A percentile compares a stretch with the other conserved stretches of the same genome.
These are phyloP conservation scores for Spicauda simplicius DNA, from an alignment of 2,888 invertebrate genomes.

Conservation along the genomic window DNA sequence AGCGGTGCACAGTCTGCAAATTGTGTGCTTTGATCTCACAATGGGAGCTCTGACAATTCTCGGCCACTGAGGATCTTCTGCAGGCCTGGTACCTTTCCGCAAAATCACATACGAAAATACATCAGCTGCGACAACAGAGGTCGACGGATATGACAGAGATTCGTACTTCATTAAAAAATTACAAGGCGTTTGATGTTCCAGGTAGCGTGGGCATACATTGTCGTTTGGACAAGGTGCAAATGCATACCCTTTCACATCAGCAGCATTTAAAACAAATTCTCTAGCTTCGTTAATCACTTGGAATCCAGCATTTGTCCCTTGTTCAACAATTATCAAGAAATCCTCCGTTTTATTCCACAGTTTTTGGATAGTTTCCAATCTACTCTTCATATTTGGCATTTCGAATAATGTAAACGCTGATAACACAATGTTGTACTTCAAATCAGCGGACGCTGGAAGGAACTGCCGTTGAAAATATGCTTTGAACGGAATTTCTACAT, in stretches of 20 bases:
- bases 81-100: conserved; percentile 87
- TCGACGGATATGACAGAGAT: conserved; percentile 79
- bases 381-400: conserved; percentile 86
- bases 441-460: conserved; percentile 86
- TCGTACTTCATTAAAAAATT: conserved; percentile 89
- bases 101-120: conserved; percentile 92
- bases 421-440: conserved; percentile 91
- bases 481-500: conserved; percentile 83
- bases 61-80: conserved; percentile 89
- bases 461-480: conserved; percentile 92
- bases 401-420: conserved; percentile 93
- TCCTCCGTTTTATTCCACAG: conserved; percentile 94
- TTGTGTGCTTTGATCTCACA: conserved; percentile 88
- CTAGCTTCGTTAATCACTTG: conserved; percentile 93
- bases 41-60: conserved; percentile 90
- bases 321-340: conserved; percentile 93
- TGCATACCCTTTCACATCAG: conserved; percentile 82
- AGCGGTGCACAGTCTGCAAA: conserved; percentile 91
- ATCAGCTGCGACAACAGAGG: conserved; percentile 77
- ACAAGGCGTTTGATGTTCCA: conserved; percentile 89
- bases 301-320: conserved; percentile 93
- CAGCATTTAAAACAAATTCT: conserved; percentile 88
- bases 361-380: conserved; percentile 89
- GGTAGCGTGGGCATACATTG: conserved; percentile 89
- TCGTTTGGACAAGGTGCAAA: conserved; percentile 96